Evolutionary conservation across 2,797 vertebrate species (phyloP).

Genomic region (Sebastes variabilis): DNA sequence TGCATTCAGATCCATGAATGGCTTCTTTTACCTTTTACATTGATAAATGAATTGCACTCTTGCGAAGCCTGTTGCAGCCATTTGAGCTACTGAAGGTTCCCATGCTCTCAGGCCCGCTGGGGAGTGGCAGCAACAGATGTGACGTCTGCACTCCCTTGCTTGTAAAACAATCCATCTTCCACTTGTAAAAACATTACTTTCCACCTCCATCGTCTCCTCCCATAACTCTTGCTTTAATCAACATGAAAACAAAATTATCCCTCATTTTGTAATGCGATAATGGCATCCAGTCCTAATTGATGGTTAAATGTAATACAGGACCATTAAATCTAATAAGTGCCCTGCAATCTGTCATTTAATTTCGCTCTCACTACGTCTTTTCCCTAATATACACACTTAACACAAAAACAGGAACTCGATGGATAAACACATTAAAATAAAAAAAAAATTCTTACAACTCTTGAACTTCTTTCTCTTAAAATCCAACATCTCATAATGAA

Average conservation of each 20-base stretch:
- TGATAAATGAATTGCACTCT: conserved; percentile 61
- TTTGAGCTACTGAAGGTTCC: conserved; percentile 60
- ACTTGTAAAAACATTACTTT: conserved; percentile 71
- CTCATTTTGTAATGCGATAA: conserved; percentile 37
- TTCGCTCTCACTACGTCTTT: neutral
- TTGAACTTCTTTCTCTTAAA: neutral
- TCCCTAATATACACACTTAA: neutral
- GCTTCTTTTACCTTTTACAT: conserved; percentile 33
- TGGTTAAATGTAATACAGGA: conserved; percentile 46
- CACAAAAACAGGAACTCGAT: neutral
- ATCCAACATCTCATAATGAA: neutral
- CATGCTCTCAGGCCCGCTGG: conserved; percentile 60
- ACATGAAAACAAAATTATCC: conserved; percentile 54
- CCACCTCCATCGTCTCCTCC: conserved; percentile 17
- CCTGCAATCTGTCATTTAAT: conserved; percentile 43
- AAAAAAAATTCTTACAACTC: neutral
- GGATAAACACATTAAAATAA: neutral
- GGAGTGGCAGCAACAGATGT: conserved; percentile 83
- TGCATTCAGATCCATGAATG: neutral
- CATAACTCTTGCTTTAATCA: conserved; percentile 50
- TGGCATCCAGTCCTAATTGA: conserved; percentile 33
- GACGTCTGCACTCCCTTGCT: conserved; percentile 72
- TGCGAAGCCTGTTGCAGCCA: conserved; percentile 50
- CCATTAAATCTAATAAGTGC: conserved; percentile 46
- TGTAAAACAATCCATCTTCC: conserved; percentile 74